These are phyloP conservation scores for Drosophila takahashii DNA, from an alignment of 1,140 invertebrate genomes.

Conservation along the genomic window DNA sequence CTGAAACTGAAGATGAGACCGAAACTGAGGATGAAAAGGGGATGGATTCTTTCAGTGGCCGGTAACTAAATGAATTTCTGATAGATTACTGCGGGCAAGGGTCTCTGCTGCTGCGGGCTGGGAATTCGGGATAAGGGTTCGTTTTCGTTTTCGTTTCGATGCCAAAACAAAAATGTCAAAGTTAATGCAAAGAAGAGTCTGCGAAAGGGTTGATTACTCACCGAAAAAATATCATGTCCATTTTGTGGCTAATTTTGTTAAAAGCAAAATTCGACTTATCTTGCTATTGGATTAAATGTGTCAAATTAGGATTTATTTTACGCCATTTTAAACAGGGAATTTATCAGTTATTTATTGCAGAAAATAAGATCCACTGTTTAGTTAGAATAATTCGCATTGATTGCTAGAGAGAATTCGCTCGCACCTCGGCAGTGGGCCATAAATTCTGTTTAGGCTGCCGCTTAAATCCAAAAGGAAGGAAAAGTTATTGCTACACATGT, in stretches of 20 bases:
- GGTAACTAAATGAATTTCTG: constrained; percentile 38
- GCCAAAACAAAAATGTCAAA: constrained; percentile 18
- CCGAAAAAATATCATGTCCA: constrained; percentile 6
- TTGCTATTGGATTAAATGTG: not conserved
- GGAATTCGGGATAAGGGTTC: constrained; percentile 14
- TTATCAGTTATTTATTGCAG: too few relatives aligned
- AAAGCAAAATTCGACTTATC: constrained; percentile 1
- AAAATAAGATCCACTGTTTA: too few relatives aligned
- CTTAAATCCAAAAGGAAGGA: constrained; percentile 11
- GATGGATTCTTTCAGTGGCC: constrained; percentile 30
- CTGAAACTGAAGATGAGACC: constrained; percentile 39
- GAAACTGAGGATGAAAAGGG: constrained; percentile 42
- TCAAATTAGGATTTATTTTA: not conserved
- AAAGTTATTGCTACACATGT: constrained; percentile 74
- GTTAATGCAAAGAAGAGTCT: constrained; percentile 12
- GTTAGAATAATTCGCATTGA: not conserved
- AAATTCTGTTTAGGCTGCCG: constrained; percentile 19
- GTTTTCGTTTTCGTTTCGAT: too few relatives aligned
- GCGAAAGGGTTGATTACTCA: constrained; percentile 4
- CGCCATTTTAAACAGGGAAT: not conserved
- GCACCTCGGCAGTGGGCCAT: constrained; percentile 11
- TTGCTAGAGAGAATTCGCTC: not conserved
- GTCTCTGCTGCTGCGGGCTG: constrained; percentile 5
- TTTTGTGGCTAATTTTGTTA: constrained; percentile 17
- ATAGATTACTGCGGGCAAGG: constrained; percentile 14